Percentiles rank a stretch among this genome's conserved stretches.
These are phyloP conservation scores for Smittia sp. DNA, from an alignment of 2,888 invertebrate genomes.

Conservation along the genomic window DNA sequence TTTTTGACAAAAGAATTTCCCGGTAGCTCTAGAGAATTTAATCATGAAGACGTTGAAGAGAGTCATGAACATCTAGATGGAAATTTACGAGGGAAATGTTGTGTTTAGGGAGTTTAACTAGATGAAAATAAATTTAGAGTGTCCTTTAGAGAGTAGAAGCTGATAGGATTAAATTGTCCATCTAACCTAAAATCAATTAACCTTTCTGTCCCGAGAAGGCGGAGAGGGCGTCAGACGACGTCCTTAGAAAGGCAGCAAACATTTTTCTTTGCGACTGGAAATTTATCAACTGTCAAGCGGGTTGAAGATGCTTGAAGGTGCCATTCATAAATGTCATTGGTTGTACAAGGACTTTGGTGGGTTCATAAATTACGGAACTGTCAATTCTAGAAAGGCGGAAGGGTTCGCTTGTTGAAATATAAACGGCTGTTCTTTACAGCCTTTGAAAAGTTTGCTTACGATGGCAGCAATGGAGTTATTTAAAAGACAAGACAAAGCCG, in stretches of 20 bases:
- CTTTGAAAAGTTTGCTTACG: no score
- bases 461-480: no score
- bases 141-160: slow-evolving; percentile 27
- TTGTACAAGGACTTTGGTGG: no score
- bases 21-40: not conserved
- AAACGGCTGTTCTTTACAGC: no score
- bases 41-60: not conserved
- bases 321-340: no score
- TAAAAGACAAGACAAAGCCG: no score
- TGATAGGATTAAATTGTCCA: slow-evolving; percentile 23
- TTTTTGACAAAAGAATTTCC: not conserved
- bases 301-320: no score
- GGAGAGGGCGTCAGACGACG: no score
- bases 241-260: not conserved
- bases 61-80: not conserved
- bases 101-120: slow-evolving; percentile 2
- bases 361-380: no score
- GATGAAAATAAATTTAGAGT: slow-evolving; percentile 14
- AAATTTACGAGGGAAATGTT: not conserved
- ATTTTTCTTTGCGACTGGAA: not conserved
- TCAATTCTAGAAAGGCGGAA: no score
- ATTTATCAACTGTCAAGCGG: not conserved
- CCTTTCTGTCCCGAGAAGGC: not conserved
- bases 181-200: slow-evolving; percentile 8
- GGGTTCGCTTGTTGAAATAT: no score